Evolutionary conservation across 2,888 invertebrate species (phyloP), one percentile per base, ranked within the genome.

Genomic region (Agrotis ipsilon): DNA sequence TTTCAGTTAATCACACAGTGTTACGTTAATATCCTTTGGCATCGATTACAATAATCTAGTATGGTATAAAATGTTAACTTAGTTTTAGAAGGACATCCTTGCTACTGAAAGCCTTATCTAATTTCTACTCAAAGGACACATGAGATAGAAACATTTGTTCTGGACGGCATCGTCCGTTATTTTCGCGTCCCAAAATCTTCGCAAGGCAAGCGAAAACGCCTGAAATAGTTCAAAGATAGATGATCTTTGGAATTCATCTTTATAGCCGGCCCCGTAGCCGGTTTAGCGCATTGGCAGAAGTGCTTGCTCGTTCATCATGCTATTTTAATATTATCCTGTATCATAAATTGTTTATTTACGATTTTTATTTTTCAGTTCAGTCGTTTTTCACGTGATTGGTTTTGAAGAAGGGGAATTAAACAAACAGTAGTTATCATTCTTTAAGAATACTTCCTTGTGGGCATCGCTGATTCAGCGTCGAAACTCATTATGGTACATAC

Each of bases 141-240:
- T 21, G 49, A 70, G 66, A 69, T 48, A 69, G 62, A 78, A 72
- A 68, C 84, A 78, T 82, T 81, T 78, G 68, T 71, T 69, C 70
- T 65, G 75, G 72, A 72, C 75, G 66, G 58, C 79, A 62, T 72
- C 69, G 60, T 65, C 49, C 55, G 68, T 70, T 74, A 70, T 78
- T 81, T 81, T 78, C 54, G 54, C 67, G 68, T 78, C 70, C 67
- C 55, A 64, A 71, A 78, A 75, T 78, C 67, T 84, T 78, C 32
- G 72, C 60, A 72, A 71, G 62, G 51, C 60, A 68, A 84, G 72
- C 72, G 32, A 72, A 70, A 82, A 69, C 46, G 67, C 51, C 68
- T 43, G 63, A 73, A 72, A 75, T 68, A 68, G 69, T 84, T 78
- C 61, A 63, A 43, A 72, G 68, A 82, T 78, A 67, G 72, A 78